Base-by-base conservation (phyloP, 2,797 vertebrate species). In the Gallinago nigripennis region DNA sequence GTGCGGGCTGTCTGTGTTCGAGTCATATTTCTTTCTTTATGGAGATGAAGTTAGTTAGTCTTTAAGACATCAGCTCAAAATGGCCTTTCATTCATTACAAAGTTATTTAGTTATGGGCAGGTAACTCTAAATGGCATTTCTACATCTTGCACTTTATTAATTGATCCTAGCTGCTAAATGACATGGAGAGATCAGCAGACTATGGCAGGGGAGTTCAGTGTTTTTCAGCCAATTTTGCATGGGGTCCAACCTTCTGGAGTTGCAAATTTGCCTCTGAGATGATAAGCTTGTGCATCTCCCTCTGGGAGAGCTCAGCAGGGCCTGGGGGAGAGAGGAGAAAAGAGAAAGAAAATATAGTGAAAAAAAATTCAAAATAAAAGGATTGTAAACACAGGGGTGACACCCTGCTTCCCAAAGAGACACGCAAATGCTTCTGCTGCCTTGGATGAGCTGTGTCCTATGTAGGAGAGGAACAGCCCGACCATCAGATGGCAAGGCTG, bases 61-160 rank as follows among this genome's bases (percentile, higher is more conserved):
- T 93, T 95, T 71, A 95, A 94, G 85, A 69, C 86, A 94, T 94
- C 90, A 80, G 58, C 81, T 93, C 60, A 86, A 82, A 97, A 96
- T 82, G 83, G 94, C 79, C 87, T 92, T 95, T 96, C 87, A 90
- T 93, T 95, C 92, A 95, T 95, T 97, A 94, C 76, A 75, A 96
- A 96, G 90, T 96, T 97, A 95, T 93, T 97, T 96, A 96, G 95
- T 95, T 96, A 96, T 2, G 87, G 96, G 17, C 91, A 94, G 77
- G 92, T 96, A 89, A 92, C 87, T 93, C 95, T 83, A 93, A 97
- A 94, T 86, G 93, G 61, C 94, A 90, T 78, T 88, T 89, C 87
- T 91, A 63, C 80, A 86, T 93, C 93, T 89, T 87, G 63, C 53
- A 70, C 63, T 92, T 96, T 92, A 92, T 96, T 83, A 90, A 88